Base-by-base conservation (phyloP, 23 tunicate genomes). In the Aplidium turbinatum region DNA sequence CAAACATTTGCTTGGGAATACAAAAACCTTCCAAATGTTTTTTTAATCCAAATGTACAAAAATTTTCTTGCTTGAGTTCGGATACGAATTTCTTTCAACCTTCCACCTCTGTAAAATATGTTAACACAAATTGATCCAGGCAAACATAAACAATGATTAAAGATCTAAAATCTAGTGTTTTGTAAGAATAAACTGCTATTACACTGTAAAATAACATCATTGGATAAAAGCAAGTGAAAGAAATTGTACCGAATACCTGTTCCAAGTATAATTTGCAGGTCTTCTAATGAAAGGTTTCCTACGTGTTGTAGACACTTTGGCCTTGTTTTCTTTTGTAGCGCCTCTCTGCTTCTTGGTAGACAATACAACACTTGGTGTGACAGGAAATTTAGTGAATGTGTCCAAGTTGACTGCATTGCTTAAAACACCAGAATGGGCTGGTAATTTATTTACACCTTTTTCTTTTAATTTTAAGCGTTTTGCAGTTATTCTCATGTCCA, bases 231-330 rank as follows among this genome's bases (percentile, higher is more conserved):
- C n/a, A n/a, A n/a, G n/a, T n/a, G n/a, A n/a, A n/a, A n/a, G n/a
- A n/a, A n/a, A n/a, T n/a, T n/a, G n/a, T n/a, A n/a, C n/a, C n/a
- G n/a, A n/a, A 30, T 62, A 83, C 89, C 80, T 81, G 56, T 88
- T 88, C 96, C 96, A 88, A 40, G 96, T 88, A 56, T 88, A 88
- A 40, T 70, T 87, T 27, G 69, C 96, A 38, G 96, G 96, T 68
- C 96, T 64, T 42, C 60, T 63, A 25, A 71, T 23, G 25, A 63
- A 11, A 6, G 55, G 53, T 34, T 30, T 71, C 28, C 48, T 78
- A 0, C 18, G 42, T 61, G 22, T 46, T 30, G 42, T 22, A 9
- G 11, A 9, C 6, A 51, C 33, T 39, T 57, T 73, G 16, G 18
- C 24, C 20, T 35, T 51, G 25, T 51, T 51, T 46, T 65, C 57